Conservation (phyloP, 1,140 invertebrate species). For the Bombus pascuorum region DNA sequence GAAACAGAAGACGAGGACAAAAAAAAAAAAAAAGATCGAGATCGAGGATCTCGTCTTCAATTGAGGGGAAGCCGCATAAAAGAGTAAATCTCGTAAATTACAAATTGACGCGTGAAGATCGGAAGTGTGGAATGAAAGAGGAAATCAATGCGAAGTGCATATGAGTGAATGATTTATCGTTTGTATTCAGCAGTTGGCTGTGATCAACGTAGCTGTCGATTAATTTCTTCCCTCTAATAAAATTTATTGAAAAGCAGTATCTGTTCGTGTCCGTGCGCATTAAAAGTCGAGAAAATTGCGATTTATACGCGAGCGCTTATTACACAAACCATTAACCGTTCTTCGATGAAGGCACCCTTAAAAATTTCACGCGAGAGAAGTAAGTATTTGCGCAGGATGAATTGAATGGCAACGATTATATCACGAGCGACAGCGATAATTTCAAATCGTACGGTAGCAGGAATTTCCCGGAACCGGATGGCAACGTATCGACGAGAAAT, state of each 20-base stretch:
- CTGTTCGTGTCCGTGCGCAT: neutral
- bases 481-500: neutral
- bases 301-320: neutral
- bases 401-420: conserved; percentile 4
- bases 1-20: neutral
- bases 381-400: neutral
- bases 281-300: neutral
- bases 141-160: neutral
- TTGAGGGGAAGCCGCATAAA: neutral
- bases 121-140: neutral
- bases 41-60: neutral
- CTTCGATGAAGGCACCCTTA: no score
- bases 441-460: neutral
- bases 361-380: neutral
- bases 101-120: neutral
- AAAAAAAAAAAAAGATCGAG: neutral
- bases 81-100: neutral
- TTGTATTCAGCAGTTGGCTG: neutral
- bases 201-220: neutral
- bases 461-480: conserved; percentile 12
- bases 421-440: conserved; percentile 1
- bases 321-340: neutral
- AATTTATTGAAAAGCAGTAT: neutral
- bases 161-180: neutral
- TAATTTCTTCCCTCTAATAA: neutral